Percentiles rank a stretch among this genome's conserved stretches.
phyloP scores from a whole-genome alignment of 2,888 invertebrate species.

The Teleiodes luculella region DNA sequence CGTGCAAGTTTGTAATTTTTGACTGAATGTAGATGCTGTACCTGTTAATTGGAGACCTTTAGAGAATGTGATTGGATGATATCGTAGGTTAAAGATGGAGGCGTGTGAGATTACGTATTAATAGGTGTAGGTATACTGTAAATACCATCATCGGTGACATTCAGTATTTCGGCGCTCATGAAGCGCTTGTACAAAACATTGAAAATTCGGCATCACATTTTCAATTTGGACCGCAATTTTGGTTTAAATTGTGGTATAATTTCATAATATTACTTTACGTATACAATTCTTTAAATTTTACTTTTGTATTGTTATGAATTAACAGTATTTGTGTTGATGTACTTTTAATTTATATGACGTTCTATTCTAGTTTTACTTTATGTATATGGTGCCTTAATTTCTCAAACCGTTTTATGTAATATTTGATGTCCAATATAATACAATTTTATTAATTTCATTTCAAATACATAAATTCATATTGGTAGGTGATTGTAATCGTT shows the following conservation, averaged over 20 bases:
- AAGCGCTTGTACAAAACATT: conserved; percentile 35
- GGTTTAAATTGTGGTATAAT: conserved; percentile 1
- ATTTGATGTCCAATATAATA: conserved; percentile 32
- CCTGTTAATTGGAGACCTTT: conserved; percentile 44
- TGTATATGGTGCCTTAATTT: conserved; percentile 74
- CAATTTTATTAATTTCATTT: conserved; percentile 17
- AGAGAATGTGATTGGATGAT: conserved; percentile 43
- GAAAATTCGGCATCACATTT: conserved; percentile 55
- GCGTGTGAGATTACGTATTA: conserved; percentile 35
- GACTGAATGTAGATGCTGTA: conserved; percentile 68
- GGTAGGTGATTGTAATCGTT: conserved; percentile 22
- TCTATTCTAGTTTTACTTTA: conserved; percentile 49
- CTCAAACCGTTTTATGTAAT: conserved; percentile 46
- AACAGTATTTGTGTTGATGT: conserved; percentile 65
- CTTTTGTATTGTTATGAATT: conserved; percentile 40
- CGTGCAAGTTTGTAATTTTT: conserved; percentile 64
- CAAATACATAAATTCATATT: conserved; percentile 12
- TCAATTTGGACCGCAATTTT: conserved; percentile 6
- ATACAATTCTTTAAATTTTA: conserved; percentile 32
- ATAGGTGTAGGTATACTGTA: conserved; percentile 35
- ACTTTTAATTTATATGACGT: conserved; percentile 46
- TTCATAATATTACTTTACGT: conserved; percentile 39
- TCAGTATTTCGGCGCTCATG: conserved; percentile 31
- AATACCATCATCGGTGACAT: conserved; percentile 42
- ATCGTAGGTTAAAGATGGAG: conserved; percentile 31